Evolutionary conservation across 2,888 invertebrate genomes (phyloP).

Genomic region (Polyommatus icarus): DNA sequence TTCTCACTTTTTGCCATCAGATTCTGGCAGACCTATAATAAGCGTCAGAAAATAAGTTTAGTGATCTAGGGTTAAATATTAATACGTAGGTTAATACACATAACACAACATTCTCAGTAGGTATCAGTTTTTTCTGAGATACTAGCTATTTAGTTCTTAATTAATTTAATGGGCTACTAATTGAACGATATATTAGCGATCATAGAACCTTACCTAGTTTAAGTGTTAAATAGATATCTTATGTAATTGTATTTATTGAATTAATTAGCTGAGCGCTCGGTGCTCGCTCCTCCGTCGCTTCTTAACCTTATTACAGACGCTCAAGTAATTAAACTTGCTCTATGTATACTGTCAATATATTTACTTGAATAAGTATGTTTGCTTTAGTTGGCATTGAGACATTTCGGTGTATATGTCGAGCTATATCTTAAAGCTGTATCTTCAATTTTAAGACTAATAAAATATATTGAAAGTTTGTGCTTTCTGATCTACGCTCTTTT

Average conservation of each 20-base stretch:
- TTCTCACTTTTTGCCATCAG: too few species aligned
- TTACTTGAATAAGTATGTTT: not conserved
- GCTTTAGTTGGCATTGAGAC: not conserved
- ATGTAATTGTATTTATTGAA: conserved; percentile 36
- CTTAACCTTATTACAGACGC: conserved; percentile 43
- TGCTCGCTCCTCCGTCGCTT: conserved; percentile 33
- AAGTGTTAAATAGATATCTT: conserved; percentile 32
- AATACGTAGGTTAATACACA: too few species aligned
- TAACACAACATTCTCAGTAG: too few species aligned
- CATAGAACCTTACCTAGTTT: conserved; percentile 1
- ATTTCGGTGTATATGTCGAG: not conserved
- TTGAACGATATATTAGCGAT: not conserved
- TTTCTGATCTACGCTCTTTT: not conserved
- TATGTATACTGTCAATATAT: conserved; percentile 29
- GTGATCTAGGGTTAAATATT: too few species aligned
- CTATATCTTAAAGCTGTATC: not conserved
- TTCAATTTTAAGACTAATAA: not conserved
- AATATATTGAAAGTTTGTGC: not conserved
- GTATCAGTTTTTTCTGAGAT: too few species aligned
- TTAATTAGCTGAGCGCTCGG: conserved; percentile 21
- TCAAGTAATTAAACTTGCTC: conserved; percentile 34
- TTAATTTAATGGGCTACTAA: not conserved
- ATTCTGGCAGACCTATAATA: too few species aligned
- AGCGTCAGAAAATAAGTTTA: too few species aligned
- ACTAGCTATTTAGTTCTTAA: too few species aligned